Evolutionary conservation across 2,113 vertebrate genomes (phyloP), one percentile per base, ranked within the genome.

Genomic region (Astatoreochromis straeleni): DNA sequence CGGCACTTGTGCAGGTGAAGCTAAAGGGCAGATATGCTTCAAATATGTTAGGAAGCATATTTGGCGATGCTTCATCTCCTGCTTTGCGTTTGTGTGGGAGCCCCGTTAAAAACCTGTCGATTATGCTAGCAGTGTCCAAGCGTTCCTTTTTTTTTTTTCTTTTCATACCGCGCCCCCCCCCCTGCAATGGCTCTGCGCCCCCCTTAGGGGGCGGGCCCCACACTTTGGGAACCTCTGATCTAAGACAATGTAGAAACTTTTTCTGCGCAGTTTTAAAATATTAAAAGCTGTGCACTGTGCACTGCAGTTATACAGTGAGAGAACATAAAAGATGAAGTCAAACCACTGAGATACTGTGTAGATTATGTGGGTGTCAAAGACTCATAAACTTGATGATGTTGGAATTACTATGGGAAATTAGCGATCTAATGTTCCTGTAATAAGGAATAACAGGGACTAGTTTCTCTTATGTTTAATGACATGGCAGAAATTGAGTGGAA

Each of bases 161-260:
- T 31, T 31, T 3, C 3, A 10, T 17, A 0, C 26, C 0, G 0
- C 1, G 0, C 7, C 14, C 2, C 7, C 14, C 2, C 7, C 55
- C 26, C 5, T 3, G 49, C 49, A 51, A 51, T 51, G 49, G 47
- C 47, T 9, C 7, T 49, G 47, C 47, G 7, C 14, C 14, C 45
- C 45, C 45, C 3, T 6, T 24, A 21, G 53, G 53, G n/a, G 21
- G 2, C 2, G 1, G 14, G 8, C 57, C 16, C 16, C 29, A 33
- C 29, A 60, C 29, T 60, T 33, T 60, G 57, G 57, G 2, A 60
- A 60, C 16, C 16, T 60, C 29, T 60, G 57, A 17, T 73, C 1
- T 26, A 47, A 75, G 68, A 29, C 40, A 29, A 7, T 29, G 0
- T 11, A 19, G 40, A 75, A 75, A 29, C 9, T 11, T 29, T 75